Evolutionary conservation across 2,888 invertebrate species (phyloP), one percentile per base, ranked within the genome.

Genomic region (Nymphalis polychloros): DNA sequence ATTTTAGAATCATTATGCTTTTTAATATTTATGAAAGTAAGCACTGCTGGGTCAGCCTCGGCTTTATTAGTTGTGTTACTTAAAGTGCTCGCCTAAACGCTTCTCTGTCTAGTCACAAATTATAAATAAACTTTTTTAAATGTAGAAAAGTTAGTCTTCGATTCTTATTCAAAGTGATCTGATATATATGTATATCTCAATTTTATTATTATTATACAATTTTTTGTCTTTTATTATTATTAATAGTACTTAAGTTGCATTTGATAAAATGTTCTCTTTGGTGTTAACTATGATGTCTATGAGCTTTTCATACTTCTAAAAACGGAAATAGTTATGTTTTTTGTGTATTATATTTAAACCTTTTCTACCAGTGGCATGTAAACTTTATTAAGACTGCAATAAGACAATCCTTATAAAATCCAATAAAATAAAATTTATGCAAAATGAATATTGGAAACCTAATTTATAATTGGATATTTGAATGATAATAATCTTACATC

Each of bases 41-140:
- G 72, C 64, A 69, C 63, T 63, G 41, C 61, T 68, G 59, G 77
- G 79, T 82, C 84, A 82, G 87, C 87, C 86, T 82, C 84, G 82
- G 87, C 87, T 86, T 88, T 88, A 86, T 80, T 85, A 86, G 84
- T 78, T 78, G 83, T 67, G 83, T 67, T 67, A 82, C 63, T 52
- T 23, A 80, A 79, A 81, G 52, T 59, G 57, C 73, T 78, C 77
- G 70, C 67, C 73, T 79, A 79, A 79, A 77, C 72, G 80, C 82
- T 82, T 83, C 77, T 80, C 76, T 74, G 76, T 79, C 82, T 83
- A 82, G 86, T 84, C 86, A 81, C 76, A 41, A 47, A 77, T 73
- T 72, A 50, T 72, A 76, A 75, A 75, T 13, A 76, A 68, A 72
- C 75, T 55, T 67, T 53, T 31, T 67, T 59, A 59, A 49, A n/a